Percentiles rank a stretch among this genome's conserved stretches.
These are phyloP conservation scores for Pristionchus fissidentatus DNA, from an alignment of 2,888 invertebrate genomes.

Conservation along the genomic window DNA sequence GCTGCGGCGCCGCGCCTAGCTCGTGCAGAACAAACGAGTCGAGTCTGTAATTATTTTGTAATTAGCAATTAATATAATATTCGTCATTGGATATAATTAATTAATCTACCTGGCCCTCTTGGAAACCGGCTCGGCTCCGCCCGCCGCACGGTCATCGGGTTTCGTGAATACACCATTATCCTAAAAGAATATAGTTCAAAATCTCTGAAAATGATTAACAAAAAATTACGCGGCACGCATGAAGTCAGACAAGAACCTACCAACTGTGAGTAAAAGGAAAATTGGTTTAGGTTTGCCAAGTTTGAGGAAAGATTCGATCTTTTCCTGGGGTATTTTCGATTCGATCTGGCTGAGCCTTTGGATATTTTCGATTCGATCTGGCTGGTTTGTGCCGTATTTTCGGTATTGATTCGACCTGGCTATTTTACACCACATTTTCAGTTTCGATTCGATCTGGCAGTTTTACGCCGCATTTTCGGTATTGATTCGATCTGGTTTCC, in stretches of 20 bases:
- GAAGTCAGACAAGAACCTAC: slow-evolving; percentile 24
- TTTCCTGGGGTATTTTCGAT: not conserved
- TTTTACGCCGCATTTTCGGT: slow-evolving; percentile 2
- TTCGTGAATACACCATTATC: not conserved
- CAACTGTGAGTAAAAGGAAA: slow-evolving; percentile 42
- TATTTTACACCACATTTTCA: not conserved
- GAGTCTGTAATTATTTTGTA: not conserved
- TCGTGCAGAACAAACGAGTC: slow-evolving; percentile 5
- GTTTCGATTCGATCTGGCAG: slow-evolving; percentile 41
- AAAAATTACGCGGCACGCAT: not conserved
- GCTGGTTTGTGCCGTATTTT: slow-evolving; percentile 7
- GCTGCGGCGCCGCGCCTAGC: not conserved
- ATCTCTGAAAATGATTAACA: not conserved
- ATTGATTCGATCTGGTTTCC: slow-evolving; percentile 45
- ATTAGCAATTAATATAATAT: not conserved
- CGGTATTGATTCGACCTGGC: not conserved
- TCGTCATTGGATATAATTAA: not conserved
- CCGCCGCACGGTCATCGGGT: not conserved
- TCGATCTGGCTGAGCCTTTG: slow-evolving; percentile 2
- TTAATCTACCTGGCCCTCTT: slow-evolving; percentile 31
- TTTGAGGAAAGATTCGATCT: slow-evolving; percentile 49
- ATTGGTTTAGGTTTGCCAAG: slow-evolving; percentile 25
- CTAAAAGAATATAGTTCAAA: not conserved
- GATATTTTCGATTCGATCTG: slow-evolving; percentile 41
- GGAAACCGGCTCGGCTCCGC: slow-evolving; percentile 12